Conservation (phyloP, 2,888 invertebrate genomes). For the Matsumyia berberina region DNA sequence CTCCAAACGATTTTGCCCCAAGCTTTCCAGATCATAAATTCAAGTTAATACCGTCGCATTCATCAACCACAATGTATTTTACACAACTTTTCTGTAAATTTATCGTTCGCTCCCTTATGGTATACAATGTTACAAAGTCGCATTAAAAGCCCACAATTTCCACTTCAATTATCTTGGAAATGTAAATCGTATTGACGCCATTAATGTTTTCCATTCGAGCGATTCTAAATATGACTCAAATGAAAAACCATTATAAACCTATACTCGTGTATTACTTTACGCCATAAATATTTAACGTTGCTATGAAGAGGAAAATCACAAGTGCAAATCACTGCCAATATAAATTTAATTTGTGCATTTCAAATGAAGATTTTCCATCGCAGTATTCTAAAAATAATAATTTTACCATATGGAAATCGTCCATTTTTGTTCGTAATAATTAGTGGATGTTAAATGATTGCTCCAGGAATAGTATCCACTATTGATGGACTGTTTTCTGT, state of each 20-base stretch:
- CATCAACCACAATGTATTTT: conserved; percentile 1
- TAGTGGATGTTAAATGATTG: conserved; percentile 8
- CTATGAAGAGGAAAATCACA: conserved; percentile 11
- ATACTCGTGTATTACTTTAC: neutral
- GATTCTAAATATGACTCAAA: conserved; percentile 4
- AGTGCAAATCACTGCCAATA: conserved; percentile 43
- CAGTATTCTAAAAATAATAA: conserved; percentile 42
- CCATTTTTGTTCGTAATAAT: conserved; percentile 20
- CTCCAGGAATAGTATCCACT: conserved; percentile 8
- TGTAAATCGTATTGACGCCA: conserved; percentile 22
- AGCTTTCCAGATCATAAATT: neutral
- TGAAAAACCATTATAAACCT: neutral
- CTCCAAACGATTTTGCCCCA: neutral
- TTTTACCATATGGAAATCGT: conserved; percentile 17
- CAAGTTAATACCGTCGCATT: neutral
- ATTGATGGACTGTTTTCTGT: neutral
- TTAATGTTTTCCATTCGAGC: conserved; percentile 5
- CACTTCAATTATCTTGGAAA: conserved; percentile 18
- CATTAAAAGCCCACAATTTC: neutral
- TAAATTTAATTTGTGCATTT: conserved; percentile 23
- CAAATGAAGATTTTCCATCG: conserved; percentile 16
- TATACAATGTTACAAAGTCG: neutral
- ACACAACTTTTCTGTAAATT: neutral
- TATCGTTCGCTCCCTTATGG: neutral
- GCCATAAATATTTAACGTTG: conserved; percentile 7